Evolutionary conservation across 1,140 invertebrate species (phyloP), one percentile per base, ranked within the genome.

Genomic region (Contarinia nasturtii): DNA sequence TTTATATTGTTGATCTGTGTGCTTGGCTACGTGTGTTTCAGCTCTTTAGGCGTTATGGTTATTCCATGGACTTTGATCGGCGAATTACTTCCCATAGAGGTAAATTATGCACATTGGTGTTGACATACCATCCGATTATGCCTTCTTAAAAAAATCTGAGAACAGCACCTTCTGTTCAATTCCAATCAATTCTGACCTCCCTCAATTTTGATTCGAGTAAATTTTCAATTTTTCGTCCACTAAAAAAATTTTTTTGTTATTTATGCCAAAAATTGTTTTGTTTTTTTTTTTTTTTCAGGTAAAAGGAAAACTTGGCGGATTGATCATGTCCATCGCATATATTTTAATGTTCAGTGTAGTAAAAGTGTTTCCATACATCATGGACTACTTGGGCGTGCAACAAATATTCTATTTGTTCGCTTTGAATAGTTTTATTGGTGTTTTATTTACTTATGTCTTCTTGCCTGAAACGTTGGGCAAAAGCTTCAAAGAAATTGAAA

Each of bases 401-500:
- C 65, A 60, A 5, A 56, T 74, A 3, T 84, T 83, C 63, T 73
- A 71, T 53, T 63, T 76, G 45, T 80, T 79, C 56, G 69, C 72
- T 20, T 58, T 66, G 4, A 64, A 73, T 7, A 78, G 77, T 33
- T 54, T 74, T 7, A 8, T 75, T 4, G 71, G 73, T 7, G 62
- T 72, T 15, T 50, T 68, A 11, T 74, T 79, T 54, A 61, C 79
- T 19, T 73, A 69, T 46, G 61, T 77, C 33, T 73, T 74, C 48
- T 57, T 86, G 20, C 82, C 82, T 1, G 83, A 86, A 66, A 86
- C 82, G 0, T 70, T 80, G 48, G 78, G 79, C 0, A 79, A 76
- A 57, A 73, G 64, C 7, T 70, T 85, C 45, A 49, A 53, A 11
- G 68, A 75, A 50, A 74, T 75, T 52, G 68, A 73, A 54, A 52